phyloP scores from a whole-genome alignment of 2,888 invertebrate genomes.

The Rhogogaster chlorosoma region DNA sequence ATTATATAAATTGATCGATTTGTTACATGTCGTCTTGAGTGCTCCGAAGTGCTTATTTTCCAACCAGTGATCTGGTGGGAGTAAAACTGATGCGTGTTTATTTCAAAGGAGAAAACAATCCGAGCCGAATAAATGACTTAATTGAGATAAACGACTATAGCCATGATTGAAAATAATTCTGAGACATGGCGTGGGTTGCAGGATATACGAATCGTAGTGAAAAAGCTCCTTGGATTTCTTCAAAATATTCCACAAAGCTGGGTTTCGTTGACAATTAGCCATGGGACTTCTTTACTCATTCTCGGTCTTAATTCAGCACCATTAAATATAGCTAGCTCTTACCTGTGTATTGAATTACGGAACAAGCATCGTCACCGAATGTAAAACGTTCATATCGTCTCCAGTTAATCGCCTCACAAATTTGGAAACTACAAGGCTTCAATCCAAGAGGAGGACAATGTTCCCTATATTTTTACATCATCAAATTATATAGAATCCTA shows the following conservation, averaged over 20 bases:
- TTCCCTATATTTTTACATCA: background rate
- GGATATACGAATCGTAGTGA: background rate
- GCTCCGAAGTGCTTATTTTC: background rate
- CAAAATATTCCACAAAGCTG: background rate
- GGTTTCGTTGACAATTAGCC: background rate
- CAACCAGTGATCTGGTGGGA: background rate
- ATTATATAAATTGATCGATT: background rate
- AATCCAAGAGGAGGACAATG: background rate
- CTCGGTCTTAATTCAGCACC: background rate
- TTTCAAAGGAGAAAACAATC: background rate
- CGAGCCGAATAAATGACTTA: background rate
- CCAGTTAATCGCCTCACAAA: background rate
- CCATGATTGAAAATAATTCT: conserved; percentile 14
- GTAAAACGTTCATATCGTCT: no score
- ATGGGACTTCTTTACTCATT: background rate
- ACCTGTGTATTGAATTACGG: background rate
- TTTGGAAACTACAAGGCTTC: background rate
- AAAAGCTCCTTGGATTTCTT: background rate
- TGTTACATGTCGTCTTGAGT: background rate
- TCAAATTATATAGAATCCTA: background rate
- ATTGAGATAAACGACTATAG: conserved; percentile 10
- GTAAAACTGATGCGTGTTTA: background rate
- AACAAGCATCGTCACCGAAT: background rate
- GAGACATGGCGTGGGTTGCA: conserved; percentile 7
- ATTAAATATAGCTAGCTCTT: background rate